Conservation (phyloP, 2,888 invertebrate genomes). For the Pseudococcus viburni region DNA sequence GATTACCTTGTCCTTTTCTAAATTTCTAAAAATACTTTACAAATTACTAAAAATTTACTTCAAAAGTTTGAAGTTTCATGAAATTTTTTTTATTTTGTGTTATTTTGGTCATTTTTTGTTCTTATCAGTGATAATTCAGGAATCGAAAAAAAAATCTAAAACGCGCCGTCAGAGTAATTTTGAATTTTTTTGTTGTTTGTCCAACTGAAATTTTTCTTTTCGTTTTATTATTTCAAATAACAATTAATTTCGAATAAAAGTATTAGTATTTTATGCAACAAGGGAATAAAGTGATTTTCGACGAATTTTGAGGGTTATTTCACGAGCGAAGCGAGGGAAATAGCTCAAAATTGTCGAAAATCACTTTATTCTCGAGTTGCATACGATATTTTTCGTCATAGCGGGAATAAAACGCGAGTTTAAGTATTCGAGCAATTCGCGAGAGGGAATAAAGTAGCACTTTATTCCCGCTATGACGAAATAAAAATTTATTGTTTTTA, state of each 20-base stretch:
- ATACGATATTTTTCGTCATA: too few relatives aligned
- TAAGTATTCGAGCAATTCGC: too few relatives aligned
- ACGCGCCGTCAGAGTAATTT: neutral
- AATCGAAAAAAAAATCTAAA: neutral
- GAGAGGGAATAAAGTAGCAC: too few relatives aligned
- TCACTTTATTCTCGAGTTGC: too few relatives aligned
- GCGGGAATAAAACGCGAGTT: too few relatives aligned
- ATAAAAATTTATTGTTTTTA: too few relatives aligned
- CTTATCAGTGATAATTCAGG: slow-evolving; percentile 1
- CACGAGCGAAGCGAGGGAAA: too few relatives aligned
- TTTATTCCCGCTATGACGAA: too few relatives aligned
- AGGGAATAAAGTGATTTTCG: too few relatives aligned
- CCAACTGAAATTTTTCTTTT: neutral
- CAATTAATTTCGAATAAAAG: neutral
- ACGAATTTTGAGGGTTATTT: too few relatives aligned
- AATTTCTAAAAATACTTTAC: neutral
- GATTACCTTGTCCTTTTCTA: neutral
- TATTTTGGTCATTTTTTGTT: neutral
- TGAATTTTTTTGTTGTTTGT: neutral
- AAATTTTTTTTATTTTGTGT: neutral
- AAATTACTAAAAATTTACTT: neutral
- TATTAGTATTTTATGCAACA: too few relatives aligned
- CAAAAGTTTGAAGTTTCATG: neutral
- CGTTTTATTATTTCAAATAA: neutral
- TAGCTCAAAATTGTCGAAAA: too few relatives aligned